These are phyloP conservation scores for Digitonthophagus gazella DNA, from an alignment of 2,888 invertebrate species.

Conservation along the genomic window DNA sequence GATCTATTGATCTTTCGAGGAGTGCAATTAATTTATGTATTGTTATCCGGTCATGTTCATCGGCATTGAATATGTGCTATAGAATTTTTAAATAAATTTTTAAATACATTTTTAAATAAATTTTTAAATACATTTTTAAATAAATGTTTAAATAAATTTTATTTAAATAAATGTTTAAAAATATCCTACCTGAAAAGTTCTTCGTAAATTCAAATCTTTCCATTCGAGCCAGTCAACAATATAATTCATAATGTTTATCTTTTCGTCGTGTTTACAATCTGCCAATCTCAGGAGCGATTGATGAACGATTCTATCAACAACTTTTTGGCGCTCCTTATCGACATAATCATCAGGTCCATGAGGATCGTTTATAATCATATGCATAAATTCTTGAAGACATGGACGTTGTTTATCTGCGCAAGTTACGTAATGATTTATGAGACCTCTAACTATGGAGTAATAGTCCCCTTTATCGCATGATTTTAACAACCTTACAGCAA, in stretches of 20 bases:
- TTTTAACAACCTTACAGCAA: neutral
- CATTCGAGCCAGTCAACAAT: conserved; percentile 1
- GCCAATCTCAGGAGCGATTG: neutral
- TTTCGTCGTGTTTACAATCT: neutral
- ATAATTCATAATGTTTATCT: neutral
- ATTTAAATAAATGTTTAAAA: neutral
- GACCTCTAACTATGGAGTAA: neutral
- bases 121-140: too few species aligned
- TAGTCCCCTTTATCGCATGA: conserved; percentile 2
- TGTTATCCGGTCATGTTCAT: neutral
- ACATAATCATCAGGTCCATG: neutral
- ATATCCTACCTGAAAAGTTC: conserved; percentile 6
- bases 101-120: neutral
- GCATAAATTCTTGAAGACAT: neutral
- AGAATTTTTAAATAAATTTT: neutral
- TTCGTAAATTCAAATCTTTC: neutral
- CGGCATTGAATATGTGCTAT: neutral
- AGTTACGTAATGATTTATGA: neutral
- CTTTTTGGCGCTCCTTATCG: neutral
- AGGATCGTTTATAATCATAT: conserved; percentile 2
- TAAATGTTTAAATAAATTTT: neutral
- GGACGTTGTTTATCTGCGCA: neutral
- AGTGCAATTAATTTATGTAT: neutral
- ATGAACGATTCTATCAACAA: conserved; percentile 4
- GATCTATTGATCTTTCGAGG: neutral